Conservation (phyloP, 1,140 invertebrate species). For the Bursaphelenchus mucronatus region DNA sequence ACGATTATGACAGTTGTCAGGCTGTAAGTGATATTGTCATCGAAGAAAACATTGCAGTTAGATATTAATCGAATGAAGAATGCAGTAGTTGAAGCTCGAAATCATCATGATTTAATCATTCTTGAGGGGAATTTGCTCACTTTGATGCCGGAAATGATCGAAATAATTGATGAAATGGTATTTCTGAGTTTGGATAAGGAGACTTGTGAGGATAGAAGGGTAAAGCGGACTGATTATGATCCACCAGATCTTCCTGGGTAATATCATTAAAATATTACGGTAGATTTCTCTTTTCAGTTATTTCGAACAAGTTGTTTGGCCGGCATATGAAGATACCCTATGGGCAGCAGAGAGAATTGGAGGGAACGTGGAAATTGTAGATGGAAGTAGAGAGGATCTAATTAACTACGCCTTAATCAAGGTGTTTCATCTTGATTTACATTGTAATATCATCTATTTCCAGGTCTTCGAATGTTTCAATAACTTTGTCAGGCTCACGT, state of each 20-base stretch:
- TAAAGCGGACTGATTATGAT: conserved; percentile 12
- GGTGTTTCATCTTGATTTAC: too few relatives aligned
- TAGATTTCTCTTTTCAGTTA: conserved; percentile 15
- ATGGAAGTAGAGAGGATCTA: too few relatives aligned
- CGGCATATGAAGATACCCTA: conserved; percentile 24
- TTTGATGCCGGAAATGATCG: neutral
- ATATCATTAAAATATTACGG: neutral
- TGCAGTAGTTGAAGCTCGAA: too few relatives aligned
- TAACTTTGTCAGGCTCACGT: too few relatives aligned
- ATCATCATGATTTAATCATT: conserved; percentile 15
- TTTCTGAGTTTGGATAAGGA: conserved; percentile 23
- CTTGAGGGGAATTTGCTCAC: conserved; percentile 30
- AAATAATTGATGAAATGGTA: conserved; percentile 6
- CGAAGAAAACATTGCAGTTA: neutral
- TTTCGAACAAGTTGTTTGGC: conserved; percentile 29
- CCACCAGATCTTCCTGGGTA: conserved; percentile 24
- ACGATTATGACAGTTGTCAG: conserved; percentile 16
- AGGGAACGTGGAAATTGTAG: too few relatives aligned
- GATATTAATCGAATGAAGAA: too few relatives aligned
- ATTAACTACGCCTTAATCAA: too few relatives aligned
- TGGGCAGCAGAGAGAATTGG: neutral
- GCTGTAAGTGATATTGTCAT: conserved; percentile 7
- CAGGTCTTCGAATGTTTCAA: too few relatives aligned
- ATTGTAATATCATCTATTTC: too few relatives aligned
- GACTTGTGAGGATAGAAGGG: conserved; percentile 11